Evolutionary conservation across 2,888 invertebrate genomes (phyloP), one percentile per base, ranked within the genome.

Genomic region (Sinodicranocentrus sp.): DNA sequence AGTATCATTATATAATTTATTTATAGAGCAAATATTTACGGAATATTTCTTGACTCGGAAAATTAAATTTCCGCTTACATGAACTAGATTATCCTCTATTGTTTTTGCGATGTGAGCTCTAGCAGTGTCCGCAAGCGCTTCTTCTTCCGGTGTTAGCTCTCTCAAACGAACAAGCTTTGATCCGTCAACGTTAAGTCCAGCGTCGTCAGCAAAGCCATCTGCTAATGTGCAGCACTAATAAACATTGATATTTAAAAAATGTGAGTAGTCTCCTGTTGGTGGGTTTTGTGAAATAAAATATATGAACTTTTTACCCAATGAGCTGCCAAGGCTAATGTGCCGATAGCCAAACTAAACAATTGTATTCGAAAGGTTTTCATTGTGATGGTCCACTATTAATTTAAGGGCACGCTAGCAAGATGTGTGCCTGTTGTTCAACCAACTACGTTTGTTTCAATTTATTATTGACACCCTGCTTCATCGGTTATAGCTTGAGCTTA

Each of bases 31-130:
- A n/a, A n/a, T n/a, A n/a, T n/a, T 26, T 63, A 8, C 13, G 1
- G 6, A 39, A 33, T n/a, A n/a, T n/a, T n/a, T n/a, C n/a, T n/a
- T n/a, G n/a, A n/a, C n/a, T n/a, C n/a, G 23, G 33, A n/a, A 28
- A 33, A 43, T n/a, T 68, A 44, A 43, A 44, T 19, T 48, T 44
- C 13, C 8, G 67, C 68, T 77, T 84, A 89, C 89, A 54, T 85
- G 82, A 33, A 88, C 84, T 0, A 89, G 70, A 73, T 89, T 89
- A 15, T 83, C 70, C 71, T 89, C 88, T 52, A 89, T 73, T 8
- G 85, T 80, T 78, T 86, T 78, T 13, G 87, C 88, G 75, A 89
- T 88, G 15, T 88, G 67, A n/a, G 63, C 54, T 59, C 88, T 76
- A 0, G 89, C 89, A 61, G 75, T 85, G 78, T 88, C 79, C 8